A percentile compares a stretch with the other conserved stretches of the same genome.
Conservation (phyloP, 2,797 vertebrate species). For the Pygocentrus nattereri region DNA sequence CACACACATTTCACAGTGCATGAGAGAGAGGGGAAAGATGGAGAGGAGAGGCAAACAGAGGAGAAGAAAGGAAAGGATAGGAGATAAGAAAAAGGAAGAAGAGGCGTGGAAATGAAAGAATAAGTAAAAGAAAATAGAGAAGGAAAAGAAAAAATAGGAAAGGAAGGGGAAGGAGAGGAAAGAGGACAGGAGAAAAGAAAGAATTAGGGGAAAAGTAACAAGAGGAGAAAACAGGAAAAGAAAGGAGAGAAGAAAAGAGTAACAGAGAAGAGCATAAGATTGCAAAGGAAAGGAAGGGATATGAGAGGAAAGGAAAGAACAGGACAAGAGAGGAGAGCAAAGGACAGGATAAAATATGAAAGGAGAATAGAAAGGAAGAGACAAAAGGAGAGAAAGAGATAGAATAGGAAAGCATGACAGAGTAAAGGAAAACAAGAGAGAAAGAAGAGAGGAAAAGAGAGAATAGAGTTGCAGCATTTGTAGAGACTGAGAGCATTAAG, state of each 20-base stretch:
- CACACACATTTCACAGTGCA: not conserved
- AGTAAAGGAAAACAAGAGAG: no score
- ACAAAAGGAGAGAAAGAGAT: not conserved
- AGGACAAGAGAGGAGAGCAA: not conserved
- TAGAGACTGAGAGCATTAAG: not conserved
- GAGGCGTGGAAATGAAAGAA: no score
- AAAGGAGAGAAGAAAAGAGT: no score
- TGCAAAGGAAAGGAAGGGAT: not conserved
- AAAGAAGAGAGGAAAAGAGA: not conserved
- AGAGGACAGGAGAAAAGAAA: not conserved
- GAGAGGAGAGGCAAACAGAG: not conserved
- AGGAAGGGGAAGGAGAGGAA: not conserved
- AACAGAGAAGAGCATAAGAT: no score
- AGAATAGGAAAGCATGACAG: not conserved
- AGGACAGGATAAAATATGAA: not conserved
- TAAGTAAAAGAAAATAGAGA: not conserved
- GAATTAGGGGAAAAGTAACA: not conserved
- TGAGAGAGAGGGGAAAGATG: not conserved
- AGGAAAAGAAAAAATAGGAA: not conserved
- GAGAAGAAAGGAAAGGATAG: not conserved
- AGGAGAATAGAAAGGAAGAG: not conserved
- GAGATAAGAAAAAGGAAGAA: not conserved
- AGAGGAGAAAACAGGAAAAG: not conserved
- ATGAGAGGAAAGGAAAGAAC: no score
- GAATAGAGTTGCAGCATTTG: constrained; percentile 24